phyloP scores from a whole-genome alignment of 2,888 invertebrate species.

The Microchrysa polita region DNA sequence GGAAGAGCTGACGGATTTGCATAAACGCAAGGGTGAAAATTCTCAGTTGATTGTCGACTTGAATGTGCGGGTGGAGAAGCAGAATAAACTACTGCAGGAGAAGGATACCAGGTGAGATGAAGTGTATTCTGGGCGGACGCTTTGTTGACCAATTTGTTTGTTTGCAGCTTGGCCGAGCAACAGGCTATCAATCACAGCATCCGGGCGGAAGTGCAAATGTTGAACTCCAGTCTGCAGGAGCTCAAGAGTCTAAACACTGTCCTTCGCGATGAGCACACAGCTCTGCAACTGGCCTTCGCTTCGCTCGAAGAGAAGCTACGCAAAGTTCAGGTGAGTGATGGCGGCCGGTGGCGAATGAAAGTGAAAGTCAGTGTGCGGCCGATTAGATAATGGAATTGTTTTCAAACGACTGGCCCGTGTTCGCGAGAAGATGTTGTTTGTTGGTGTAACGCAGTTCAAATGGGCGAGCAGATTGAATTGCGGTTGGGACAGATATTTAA shows the following conservation, averaged over 20 bases:
- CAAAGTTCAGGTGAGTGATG: constrained; percentile 74
- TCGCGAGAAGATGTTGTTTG: too few relatives aligned
- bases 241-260: constrained; percentile 87
- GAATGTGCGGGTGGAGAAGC: constrained; percentile 84
- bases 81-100: constrained; percentile 77
- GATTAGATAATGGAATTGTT: constrained; percentile 14
- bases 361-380: constrained; percentile 27
- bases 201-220: constrained; percentile 77
- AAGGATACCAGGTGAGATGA: constrained; percentile 76
- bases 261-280: constrained; percentile 93
- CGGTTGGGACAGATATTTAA: too few relatives aligned
- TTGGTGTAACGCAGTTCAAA: too few relatives aligned
- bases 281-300: constrained; percentile 89
- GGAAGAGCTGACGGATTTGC: constrained; percentile 91
- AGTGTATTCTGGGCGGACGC: neutral
- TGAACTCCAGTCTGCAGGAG: constrained; percentile 77
- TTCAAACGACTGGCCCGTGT: too few relatives aligned
- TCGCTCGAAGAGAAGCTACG: constrained; percentile 89
- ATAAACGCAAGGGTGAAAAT: constrained; percentile 90
- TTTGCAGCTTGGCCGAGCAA: constrained; percentile 74
- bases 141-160: too few relatives aligned
- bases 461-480: too few relatives aligned
- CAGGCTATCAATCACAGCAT: constrained; percentile 73
- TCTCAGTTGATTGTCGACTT: constrained; percentile 92
- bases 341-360: neutral